These are phyloP conservation scores for Pheosia gnoma DNA, from an alignment of 2,888 invertebrate genomes.

Conservation along the genomic window DNA sequence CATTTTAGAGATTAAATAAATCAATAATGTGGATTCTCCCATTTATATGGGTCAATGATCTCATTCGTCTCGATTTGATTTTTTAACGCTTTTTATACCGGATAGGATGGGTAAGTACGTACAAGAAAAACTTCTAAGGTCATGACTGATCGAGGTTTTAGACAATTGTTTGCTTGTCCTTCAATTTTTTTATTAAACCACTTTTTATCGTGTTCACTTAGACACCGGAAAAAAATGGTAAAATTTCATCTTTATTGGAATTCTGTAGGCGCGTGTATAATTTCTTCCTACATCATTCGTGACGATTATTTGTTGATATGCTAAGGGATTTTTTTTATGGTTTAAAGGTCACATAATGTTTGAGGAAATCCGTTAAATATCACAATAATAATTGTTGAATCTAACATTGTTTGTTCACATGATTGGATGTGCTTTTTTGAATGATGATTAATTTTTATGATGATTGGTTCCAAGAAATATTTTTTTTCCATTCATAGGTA, in stretches of 20 bases:
- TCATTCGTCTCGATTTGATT: conserved; percentile 23
- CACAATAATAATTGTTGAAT: neutral
- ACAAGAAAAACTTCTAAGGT: conserved; percentile 23
- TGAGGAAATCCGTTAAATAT: conserved; percentile 2
- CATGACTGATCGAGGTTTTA: conserved; percentile 24
- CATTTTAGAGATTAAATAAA: neutral
- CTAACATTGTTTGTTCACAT: neutral
- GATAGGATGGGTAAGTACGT: conserved; percentile 21
- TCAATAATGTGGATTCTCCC: neutral
- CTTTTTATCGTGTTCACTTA: neutral
- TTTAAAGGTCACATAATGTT: neutral
- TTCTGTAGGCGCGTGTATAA: neutral
- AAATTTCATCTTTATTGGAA: neutral
- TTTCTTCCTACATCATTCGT: neutral
- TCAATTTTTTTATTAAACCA: conserved; percentile 7
- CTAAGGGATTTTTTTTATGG: neutral
- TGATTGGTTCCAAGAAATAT: too few species aligned
- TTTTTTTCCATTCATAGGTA: too few species aligned
- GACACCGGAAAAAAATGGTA: neutral
- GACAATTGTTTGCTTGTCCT: conserved; percentile 23
- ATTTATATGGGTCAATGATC: conserved; percentile 43
- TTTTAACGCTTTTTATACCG: conserved; percentile 17
- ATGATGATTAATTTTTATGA: too few species aligned
- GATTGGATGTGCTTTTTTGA: too few species aligned
- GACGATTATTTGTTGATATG: neutral